A percentile compares a stretch with the other conserved stretches of the same genome.
These are phyloP conservation scores for Echinometra lucunter DNA, from an alignment of 53 echinoderm and acorn worm species.

Conservation along the genomic window DNA sequence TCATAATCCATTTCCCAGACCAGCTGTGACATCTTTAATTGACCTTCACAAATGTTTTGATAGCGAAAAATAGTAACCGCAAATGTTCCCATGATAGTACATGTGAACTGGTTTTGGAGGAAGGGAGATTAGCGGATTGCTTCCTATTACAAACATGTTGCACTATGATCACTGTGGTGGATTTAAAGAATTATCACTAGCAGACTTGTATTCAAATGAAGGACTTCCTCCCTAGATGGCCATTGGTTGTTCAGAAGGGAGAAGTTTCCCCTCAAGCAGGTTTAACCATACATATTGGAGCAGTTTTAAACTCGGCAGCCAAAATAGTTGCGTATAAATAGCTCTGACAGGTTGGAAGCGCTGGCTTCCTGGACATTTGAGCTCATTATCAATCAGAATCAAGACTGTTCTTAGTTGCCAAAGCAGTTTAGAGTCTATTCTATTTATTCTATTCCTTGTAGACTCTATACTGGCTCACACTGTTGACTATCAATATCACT, in stretches of 20 bases:
- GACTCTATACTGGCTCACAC: neutral
- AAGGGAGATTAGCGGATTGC: slow-evolving; percentile 48
- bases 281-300: neutral
- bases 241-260: slow-evolving; percentile 35
- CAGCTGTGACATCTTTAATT: neutral
- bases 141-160: slow-evolving; percentile 19
- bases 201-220: slow-evolving; percentile 65
- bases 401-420: neutral
- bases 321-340: slow-evolving; percentile 53
- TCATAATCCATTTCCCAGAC: neutral
- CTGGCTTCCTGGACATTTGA: slow-evolving; percentile 41
- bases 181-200: slow-evolving; percentile 48
- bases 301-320: neutral
- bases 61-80: neutral
- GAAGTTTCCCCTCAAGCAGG: neutral
- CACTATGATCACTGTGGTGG: neutral
- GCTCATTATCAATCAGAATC: neutral
- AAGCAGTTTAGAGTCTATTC: neutral
- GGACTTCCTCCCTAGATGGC: slow-evolving; percentile 8
- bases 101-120: slow-evolving; percentile 4
- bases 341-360: slow-evolving; percentile 22
- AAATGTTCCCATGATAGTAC: slow-evolving; percentile 56
- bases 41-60: slow-evolving; percentile 19
- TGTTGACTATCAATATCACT: neutral
- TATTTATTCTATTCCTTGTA: neutral